Conservation (phyloP, 2,888 invertebrate genomes). For the Caenorhabditis sinica region DNA sequence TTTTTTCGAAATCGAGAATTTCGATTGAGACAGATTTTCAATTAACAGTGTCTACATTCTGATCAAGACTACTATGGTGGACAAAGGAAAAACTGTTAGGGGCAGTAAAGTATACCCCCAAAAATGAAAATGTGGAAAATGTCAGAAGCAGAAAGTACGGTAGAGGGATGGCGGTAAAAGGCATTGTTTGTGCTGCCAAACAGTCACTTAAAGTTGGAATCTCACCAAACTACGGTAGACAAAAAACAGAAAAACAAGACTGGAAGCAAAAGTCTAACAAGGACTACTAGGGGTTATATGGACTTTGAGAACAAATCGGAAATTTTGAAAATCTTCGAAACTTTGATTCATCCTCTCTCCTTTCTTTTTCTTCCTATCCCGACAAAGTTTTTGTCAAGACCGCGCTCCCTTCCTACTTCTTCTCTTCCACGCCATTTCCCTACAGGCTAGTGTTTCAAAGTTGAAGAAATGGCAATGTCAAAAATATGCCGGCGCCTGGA, state of each 20-base stretch:
- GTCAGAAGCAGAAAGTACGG: too few species aligned
- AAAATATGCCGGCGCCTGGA: conserved; percentile 32
- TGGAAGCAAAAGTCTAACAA: too few species aligned
- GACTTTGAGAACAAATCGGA: conserved; percentile 6
- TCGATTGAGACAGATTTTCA: background rate
- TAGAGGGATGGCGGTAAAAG: too few species aligned
- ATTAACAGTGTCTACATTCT: conserved; percentile 12
- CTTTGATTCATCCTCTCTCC: background rate
- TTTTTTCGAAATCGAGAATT: background rate
- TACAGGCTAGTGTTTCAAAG: conserved; percentile 49
- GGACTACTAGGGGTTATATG: background rate
- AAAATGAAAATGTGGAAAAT: too few species aligned
- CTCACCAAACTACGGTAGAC: too few species aligned
- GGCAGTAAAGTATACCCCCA: too few species aligned
- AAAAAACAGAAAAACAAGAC: background rate
- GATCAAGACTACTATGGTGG: background rate
- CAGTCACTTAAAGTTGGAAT: too few species aligned
- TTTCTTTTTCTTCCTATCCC: background rate
- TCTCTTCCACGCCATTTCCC: conserved; percentile 16
- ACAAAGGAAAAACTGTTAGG: too few species aligned
- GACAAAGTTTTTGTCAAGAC: background rate
- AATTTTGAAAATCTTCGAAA: conserved; percentile 13
- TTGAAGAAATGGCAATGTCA: conserved; percentile 46
- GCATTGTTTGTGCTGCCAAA: too few species aligned
- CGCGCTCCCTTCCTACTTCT: too few species aligned